These are phyloP conservation scores for Geotrypetes seraphini DNA, from an alignment of 2,797 vertebrate species.

Conservation along the genomic window DNA sequence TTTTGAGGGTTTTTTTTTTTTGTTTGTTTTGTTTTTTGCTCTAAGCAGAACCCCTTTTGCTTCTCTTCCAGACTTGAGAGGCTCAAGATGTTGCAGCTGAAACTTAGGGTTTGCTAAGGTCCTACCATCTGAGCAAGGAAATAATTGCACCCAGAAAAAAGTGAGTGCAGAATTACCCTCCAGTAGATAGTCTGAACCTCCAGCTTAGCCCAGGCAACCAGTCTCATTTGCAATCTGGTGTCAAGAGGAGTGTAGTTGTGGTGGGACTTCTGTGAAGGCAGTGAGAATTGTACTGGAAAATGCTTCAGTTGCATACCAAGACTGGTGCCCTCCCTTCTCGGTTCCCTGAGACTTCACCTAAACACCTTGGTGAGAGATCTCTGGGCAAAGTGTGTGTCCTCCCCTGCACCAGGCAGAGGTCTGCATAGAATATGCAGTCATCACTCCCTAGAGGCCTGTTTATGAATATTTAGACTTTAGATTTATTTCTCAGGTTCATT, in stretches of 20 bases:
- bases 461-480: too few species aligned
- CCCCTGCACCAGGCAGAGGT: too few species aligned
- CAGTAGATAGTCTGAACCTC: too few species aligned
- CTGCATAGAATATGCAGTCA: neutral
- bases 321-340: neutral
- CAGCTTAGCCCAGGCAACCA: neutral
- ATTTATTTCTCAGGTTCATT: too few species aligned
- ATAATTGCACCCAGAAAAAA: neutral
- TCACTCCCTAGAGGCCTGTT: neutral
- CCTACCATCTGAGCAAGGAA: too few species aligned
- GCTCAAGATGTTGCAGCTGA: too few species aligned
- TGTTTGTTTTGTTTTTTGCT: too few species aligned
- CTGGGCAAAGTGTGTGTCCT: too few species aligned
- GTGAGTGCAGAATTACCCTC: neutral
- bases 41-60: too few species aligned
- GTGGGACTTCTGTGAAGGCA: constrained; percentile 10
- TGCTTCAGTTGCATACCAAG: neutral
- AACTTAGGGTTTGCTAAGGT: too few species aligned
- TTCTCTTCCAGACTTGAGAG: too few species aligned
- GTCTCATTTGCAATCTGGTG: neutral
- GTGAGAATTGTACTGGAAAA: neutral
- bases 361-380: neutral
- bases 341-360: constrained; percentile 5
- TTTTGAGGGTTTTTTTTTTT: too few species aligned
- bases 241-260: neutral